Evolutionary conservation across 2,113 vertebrate species (phyloP).

Genomic region (Octodon degus): DNA sequence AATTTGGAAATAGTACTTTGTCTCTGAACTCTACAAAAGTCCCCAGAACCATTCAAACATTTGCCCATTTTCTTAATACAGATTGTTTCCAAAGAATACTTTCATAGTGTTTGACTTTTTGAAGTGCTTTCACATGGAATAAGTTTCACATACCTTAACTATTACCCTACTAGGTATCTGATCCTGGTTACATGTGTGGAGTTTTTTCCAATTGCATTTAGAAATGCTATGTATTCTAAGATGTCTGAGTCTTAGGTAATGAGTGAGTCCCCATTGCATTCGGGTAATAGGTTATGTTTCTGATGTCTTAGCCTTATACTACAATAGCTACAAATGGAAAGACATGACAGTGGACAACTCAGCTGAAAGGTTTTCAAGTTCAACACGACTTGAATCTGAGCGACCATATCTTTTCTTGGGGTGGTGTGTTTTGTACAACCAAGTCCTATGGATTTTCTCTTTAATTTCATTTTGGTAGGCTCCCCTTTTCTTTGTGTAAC

Average conservation of each 20-base stretch:
- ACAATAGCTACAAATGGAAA: background rate
- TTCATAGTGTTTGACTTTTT: slow-evolving; percentile 27
- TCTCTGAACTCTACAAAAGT: background rate
- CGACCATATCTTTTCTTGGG: background rate
- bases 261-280: background rate
- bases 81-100: slow-evolving; percentile 32
- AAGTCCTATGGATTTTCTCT: background rate
- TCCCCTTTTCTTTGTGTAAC: slow-evolving; percentile 12
- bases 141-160: slow-evolving; percentile 28
- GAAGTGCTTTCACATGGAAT: slow-evolving; percentile 27
- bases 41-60: background rate
- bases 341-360: background rate
- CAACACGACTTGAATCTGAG: background rate
- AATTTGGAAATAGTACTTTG: background rate
- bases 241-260: slow-evolving; percentile 29
- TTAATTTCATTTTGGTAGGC: background rate
- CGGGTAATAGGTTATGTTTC: background rate
- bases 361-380: slow-evolving; percentile 10
- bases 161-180: background rate
- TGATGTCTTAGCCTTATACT: background rate
- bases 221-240: background rate
- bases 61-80: slow-evolving; percentile 36
- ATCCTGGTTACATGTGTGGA: background rate
- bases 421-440: background rate
- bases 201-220: background rate